Base-by-base conservation (phyloP, 2,888 invertebrate genomes). In the Tyria jacobaeae region DNA sequence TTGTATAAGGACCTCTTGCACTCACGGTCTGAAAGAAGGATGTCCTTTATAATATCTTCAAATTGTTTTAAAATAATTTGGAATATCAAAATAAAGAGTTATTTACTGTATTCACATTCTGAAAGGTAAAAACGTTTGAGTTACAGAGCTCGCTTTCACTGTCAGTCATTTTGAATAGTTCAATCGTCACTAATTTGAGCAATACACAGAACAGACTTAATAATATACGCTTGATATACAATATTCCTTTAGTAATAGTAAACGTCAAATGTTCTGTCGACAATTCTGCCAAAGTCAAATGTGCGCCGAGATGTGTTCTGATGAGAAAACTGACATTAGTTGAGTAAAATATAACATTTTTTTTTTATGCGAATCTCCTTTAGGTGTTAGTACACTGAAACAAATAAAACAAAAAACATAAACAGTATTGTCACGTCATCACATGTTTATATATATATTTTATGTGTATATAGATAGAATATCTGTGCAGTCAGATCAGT, bases 131-230 rank as follows among this genome's bases (percentile, higher is more conserved):
- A 61, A 80, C 74, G 73, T 79, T 82, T 63, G 62, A 24, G 21
- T 80, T 75, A 57, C 83, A 75, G 17, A 83, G 65, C 62, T 89
- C 87, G 52, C 81, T 84, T 57, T 89, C 90, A 82, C 85, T 88
- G 64, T 89, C 83, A 52, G 71, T 76, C 81, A 82, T 82, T 71
- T 70, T 78, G 39, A 56, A 53, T 50, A n/a, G 25, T 48, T 12
- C 10, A 24, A 24, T 47, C n/a, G 21, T 15, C 47, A 47, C 31
- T 15, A 39, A 14, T 41, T 44, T 44, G 25, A 53, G n/a, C 15
- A 7, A 44, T 17, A 55, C 44, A 55, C 31, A 41, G 17, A 17
- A 39, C 12, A 6, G n/a, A 27, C 24, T 17, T 41, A 12, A 27
- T 53, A 39, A 24, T 14, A 10, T 27, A 17, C 9, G 24, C 34